Percentiles rank a stretch among this genome's conserved stretches.
These are phyloP conservation scores for Cyphomyrus discorhynchus DNA, from an alignment of 2,113 vertebrate species.

Conservation along the genomic window DNA sequence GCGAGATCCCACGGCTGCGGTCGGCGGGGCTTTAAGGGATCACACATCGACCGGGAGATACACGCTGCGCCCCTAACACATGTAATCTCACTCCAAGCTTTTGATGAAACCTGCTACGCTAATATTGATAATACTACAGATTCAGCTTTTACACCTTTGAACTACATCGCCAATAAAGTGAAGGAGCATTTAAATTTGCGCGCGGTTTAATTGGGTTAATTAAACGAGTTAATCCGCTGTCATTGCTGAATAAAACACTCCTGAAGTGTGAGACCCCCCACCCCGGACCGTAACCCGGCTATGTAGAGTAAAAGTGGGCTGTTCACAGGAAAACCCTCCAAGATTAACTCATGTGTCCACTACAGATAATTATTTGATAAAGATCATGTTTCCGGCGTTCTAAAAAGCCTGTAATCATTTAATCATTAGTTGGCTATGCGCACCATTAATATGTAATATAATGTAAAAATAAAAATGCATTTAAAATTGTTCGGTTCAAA, in stretches of 20 bases:
- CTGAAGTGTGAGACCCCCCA: neutral
- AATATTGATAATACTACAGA: neutral
- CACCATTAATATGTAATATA: neutral
- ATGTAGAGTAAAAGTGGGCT: neutral
- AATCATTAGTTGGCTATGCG: neutral
- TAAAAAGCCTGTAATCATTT: neutral
- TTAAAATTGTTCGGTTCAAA: neutral
- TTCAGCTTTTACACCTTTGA: neutral
- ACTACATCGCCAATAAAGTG: neutral
- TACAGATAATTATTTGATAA: neutral
- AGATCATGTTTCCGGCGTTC: neutral
- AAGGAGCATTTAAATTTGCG: neutral
- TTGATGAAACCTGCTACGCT: neutral
- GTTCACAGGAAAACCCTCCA: neutral
- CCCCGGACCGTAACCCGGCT: neutral
- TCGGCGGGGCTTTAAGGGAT: too few relatives aligned
- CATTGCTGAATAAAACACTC: neutral
- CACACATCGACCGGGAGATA: too few relatives aligned
- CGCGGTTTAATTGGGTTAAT: neutral
- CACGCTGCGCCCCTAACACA: too few relatives aligned
- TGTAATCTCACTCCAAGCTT: too few relatives aligned
- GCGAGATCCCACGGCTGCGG: too few relatives aligned
- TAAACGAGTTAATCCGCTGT: neutral
- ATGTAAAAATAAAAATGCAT: neutral
- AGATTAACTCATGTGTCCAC: neutral